A percentile compares a stretch with the other conserved stretches of the same genome.
Evolutionary conservation across 2,797 vertebrate species (phyloP).

Genomic region (Enoplosus armatus): DNA sequence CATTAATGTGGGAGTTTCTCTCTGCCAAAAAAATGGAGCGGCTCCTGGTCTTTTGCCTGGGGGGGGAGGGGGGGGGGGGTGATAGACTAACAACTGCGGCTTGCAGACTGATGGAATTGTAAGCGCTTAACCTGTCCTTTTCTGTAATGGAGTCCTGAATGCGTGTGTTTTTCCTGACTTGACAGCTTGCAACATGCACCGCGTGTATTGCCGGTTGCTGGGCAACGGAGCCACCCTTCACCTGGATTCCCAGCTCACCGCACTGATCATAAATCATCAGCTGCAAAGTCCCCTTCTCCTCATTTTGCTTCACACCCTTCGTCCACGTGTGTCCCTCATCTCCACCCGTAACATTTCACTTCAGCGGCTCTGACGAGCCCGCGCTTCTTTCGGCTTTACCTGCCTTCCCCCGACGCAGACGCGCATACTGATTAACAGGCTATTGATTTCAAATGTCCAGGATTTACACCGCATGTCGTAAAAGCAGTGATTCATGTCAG

Average conservation of each 20-base stretch:
- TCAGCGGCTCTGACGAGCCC: conserved; percentile 45
- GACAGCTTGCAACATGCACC: conserved; percentile 53
- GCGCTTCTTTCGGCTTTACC: conserved; percentile 43
- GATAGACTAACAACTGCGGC: conserved; percentile 68
- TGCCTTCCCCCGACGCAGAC: conserved; percentile 31
- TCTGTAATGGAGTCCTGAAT: conserved; percentile 53
- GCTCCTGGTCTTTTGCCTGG: conserved; percentile 57
- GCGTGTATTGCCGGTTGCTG: conserved; percentile 40
- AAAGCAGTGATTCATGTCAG: conserved; percentile 25
- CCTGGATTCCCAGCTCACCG: conserved; percentile 58
- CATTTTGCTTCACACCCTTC: conserved; percentile 13
- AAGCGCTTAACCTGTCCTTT: conserved; percentile 57
- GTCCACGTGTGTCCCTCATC: conserved; percentile 30
- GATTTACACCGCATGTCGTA: conserved; percentile 22
- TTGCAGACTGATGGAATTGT: conserved; percentile 69
- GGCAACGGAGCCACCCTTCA: conserved; percentile 62
- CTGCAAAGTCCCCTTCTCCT: not conserved
- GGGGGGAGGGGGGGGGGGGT: conserved; percentile 47
- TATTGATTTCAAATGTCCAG: conserved; percentile 42
- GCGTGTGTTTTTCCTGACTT: conserved; percentile 39
- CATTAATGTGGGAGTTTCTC: conserved; percentile 66
- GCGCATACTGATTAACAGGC: conserved; percentile 61
- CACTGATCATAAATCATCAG: conserved; percentile 62
- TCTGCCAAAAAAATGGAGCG: conserved; percentile 49
- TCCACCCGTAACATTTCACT: conserved; percentile 51